Percentiles rank a stretch among this genome's conserved stretches.
These are phyloP conservation scores for Drosophila subquinaria DNA, from an alignment of 2,888 invertebrate species.

Conservation along the genomic window DNA sequence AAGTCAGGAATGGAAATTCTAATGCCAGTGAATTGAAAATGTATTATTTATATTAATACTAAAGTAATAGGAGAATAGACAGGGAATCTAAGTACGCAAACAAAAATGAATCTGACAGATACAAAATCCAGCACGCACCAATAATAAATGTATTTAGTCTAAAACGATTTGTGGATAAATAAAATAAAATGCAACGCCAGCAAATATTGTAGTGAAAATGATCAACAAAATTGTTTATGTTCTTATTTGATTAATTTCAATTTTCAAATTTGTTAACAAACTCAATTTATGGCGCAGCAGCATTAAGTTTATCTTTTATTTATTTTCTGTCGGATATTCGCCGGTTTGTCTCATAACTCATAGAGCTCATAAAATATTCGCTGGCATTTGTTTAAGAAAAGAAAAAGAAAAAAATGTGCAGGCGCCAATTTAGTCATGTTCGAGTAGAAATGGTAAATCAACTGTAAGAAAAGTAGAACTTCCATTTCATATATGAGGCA, in stretches of 20 bases:
- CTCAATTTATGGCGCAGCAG: neutral
- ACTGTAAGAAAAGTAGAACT: constrained; percentile 40
- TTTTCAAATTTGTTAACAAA: constrained; percentile 3
- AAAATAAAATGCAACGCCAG: neutral
- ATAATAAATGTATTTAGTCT: constrained; percentile 16
- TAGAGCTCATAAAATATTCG: constrained; percentile 46
- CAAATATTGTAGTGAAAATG: neutral
- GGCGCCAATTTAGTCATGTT: constrained; percentile 40
- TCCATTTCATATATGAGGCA: constrained; percentile 7
- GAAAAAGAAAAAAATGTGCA: constrained; percentile 21
- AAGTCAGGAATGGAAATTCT: constrained; percentile 3
- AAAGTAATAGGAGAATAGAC: neutral
- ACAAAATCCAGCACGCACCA: constrained; percentile 17
- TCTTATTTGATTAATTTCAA: constrained; percentile 6
- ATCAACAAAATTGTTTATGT: neutral
- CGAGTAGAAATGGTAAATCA: constrained; percentile 60
- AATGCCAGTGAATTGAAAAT: constrained; percentile 13
- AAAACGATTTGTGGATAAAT: constrained; percentile 6
- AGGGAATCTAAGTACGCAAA: neutral
- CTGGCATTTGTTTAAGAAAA: constrained; percentile 28
- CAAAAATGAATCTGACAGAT: constrained; percentile 30
- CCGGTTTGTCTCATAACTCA: constrained; percentile 33
- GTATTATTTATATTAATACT: constrained; percentile 5
- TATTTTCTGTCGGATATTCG: constrained; percentile 7
- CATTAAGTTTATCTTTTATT: constrained; percentile 17